Conservation (phyloP, 2,888 invertebrate genomes). For the Lasiommata megera region DNA sequence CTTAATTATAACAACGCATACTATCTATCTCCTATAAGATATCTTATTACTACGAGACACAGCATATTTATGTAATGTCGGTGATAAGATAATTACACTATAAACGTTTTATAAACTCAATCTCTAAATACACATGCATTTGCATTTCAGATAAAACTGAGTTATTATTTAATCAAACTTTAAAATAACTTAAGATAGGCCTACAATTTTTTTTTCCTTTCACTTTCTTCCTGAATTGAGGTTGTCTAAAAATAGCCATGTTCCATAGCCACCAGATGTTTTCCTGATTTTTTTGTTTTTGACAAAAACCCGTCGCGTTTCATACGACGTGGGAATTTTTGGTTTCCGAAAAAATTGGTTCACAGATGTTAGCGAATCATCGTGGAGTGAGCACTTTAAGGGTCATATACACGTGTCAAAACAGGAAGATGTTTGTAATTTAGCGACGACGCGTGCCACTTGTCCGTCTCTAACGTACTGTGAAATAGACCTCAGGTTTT, state of each 20-base stretch:
- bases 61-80: too few relatives aligned
- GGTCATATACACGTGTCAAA: slow-evolving; percentile 61
- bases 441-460: slow-evolving; percentile 65
- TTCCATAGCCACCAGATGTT: slow-evolving; percentile 65
- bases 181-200: background rate
- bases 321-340: slow-evolving; percentile 67
- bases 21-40: too few relatives aligned
- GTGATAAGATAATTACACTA: too few relatives aligned
- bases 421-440: slow-evolving; percentile 63
- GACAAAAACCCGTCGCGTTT: slow-evolving; percentile 55
- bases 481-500: slow-evolving; percentile 62
- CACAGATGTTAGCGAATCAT: slow-evolving; percentile 65
- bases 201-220: slow-evolving; percentile 44
- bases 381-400: slow-evolving; percentile 29
- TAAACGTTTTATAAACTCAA: too few relatives aligned
- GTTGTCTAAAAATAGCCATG: slow-evolving; percentile 59
- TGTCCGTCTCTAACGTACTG: slow-evolving; percentile 56
- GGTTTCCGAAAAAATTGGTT: slow-evolving; percentile 45
- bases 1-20: too few relatives aligned
- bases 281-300: slow-evolving; percentile 56
- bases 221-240: slow-evolving; percentile 54
- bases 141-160: slow-evolving; percentile 2
- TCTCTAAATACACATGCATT: too few relatives aligned
- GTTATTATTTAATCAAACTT: too few relatives aligned
- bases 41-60: too few relatives aligned